Percentiles rank a stretch among this genome's conserved stretches.
Evolutionary conservation across 2,888 invertebrate genomes (phyloP).

Genomic region (Eucriotettix oculatus): DNA sequence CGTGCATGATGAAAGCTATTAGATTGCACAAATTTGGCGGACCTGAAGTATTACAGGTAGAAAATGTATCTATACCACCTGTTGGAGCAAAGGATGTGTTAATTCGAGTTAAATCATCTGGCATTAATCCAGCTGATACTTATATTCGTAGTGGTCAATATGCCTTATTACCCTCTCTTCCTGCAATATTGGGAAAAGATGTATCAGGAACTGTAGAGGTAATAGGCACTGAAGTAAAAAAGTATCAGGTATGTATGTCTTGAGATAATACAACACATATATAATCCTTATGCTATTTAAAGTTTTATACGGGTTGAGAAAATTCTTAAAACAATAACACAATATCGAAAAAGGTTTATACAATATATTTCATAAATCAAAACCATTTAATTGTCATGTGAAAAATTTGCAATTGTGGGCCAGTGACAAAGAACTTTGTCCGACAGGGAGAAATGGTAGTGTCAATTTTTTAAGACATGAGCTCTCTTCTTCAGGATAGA

Average conservation of each 20-base stretch:
- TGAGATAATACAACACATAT: no score
- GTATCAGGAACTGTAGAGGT: constrained; percentile 24
- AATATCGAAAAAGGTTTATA: no score
- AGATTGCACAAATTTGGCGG: not conserved
- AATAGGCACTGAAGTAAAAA: not conserved
- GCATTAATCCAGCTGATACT: constrained; percentile 38
- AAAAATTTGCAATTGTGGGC: no score
- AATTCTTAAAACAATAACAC: no score
- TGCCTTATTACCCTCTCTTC: constrained; percentile 25
- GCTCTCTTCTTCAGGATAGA: no score
- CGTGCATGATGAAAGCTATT: not conserved
- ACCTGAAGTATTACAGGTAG: not conserved
- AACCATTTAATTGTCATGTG: no score
- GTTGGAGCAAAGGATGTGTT: constrained; percentile 16
- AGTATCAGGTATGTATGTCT: not conserved
- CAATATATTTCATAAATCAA: no score
- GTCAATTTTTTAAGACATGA: no score
- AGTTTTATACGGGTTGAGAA: no score
- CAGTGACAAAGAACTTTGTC: no score
- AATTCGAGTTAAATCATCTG: constrained; percentile 28
- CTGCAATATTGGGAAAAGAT: constrained; percentile 33
- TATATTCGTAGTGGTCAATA: constrained; percentile 32
- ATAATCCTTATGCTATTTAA: no score
- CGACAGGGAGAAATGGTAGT: no score
- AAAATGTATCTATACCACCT: not conserved